Evolutionary conservation across 2,888 invertebrate genomes (phyloP).

Genomic region (Andrena camellia): DNA sequence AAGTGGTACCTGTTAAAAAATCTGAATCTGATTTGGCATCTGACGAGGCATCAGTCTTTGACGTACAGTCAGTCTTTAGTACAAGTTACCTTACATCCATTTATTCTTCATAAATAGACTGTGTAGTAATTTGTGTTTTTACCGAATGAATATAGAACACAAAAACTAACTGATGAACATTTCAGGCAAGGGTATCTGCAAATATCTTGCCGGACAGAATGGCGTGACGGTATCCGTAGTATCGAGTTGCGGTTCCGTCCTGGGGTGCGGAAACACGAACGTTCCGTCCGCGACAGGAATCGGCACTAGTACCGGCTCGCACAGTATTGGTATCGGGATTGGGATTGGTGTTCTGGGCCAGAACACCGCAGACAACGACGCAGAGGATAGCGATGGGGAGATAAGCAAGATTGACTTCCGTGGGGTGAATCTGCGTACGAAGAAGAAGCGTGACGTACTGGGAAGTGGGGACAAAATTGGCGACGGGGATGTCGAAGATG

Average conservation of each 20-base stretch:
- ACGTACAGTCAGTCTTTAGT: background rate
- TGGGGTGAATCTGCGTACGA: slow-evolving; percentile 89
- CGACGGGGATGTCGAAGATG: slow-evolving; percentile 73
- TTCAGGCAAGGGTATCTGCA: slow-evolving; percentile 82
- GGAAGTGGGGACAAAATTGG: slow-evolving; percentile 80
- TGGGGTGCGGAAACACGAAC: slow-evolving; percentile 66
- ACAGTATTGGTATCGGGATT: slow-evolving; percentile 69
- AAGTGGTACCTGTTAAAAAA: too few relatives aligned
- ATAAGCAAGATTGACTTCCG: slow-evolving; percentile 92
- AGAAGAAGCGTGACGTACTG: slow-evolving; percentile 87
- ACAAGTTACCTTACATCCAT: background rate
- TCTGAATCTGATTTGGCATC: too few relatives aligned
- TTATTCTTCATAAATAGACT: background rate
- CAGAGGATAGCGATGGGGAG: slow-evolving; percentile 91
- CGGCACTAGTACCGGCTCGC: slow-evolving; percentile 49
- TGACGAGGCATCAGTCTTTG: too few relatives aligned
- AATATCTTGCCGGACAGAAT: slow-evolving; percentile 83
- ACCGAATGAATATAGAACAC: background rate
- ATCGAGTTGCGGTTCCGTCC: slow-evolving; percentile 84
- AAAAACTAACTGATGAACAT: background rate
- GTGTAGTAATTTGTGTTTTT: background rate
- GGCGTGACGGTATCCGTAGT: slow-evolving; percentile 87
- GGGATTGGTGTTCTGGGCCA: slow-evolving; percentile 64
- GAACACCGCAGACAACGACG: slow-evolving; percentile 78
- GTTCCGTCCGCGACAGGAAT: slow-evolving; percentile 58